Base-by-base conservation (phyloP, 2,888 invertebrate genomes). In the Sabatieria punctata region DNA sequence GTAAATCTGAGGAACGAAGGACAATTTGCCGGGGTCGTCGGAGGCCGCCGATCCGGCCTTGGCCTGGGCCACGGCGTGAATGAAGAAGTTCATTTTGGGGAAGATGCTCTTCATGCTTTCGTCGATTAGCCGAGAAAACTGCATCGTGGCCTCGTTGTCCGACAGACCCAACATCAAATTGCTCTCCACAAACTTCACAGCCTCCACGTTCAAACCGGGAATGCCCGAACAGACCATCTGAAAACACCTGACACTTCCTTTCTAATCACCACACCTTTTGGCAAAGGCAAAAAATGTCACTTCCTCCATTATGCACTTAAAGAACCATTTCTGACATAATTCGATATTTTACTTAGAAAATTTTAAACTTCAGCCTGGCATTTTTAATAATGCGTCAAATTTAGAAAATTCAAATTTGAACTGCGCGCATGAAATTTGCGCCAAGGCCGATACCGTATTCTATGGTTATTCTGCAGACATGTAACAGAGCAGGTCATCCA, bases 21-120 rank as follows among this genome's bases (percentile, higher is more conserved):
- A 85, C 3, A 97, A 71, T 15, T 88, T 70, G 45, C 55, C 51
- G 39, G 49, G 40, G 19, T 47, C 25, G 45, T 49, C 51, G 19
- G 38, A 11, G n/a, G 38, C 8, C 38, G 38, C 38, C 6, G 38
- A 18, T 38, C 38, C 38, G 19, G 38, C 38, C 22, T 8, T 21
- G 15, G 89, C 71, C 66, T 95, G 93, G 1, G 89, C 89, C 63
- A 95, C 70, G 68, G 91, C 91, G 72, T 97, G 97, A 43, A 95
- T 73, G 72, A 97, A 93, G 72, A 97, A 97, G 73, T 97, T 97
- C 60, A 93, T 82, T 51, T 91, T 91, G 11, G 33, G n/a, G 19
- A 89, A 93, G 76, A 81, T 79, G 27, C 25, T 44, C 6, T 21
- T 85, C 49, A 91, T 73, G 40, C 89, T 88, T 60, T 85, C 85